Base-by-base conservation (phyloP, 2,113 vertebrate species). In the Scophthalmus maximus region DNA sequence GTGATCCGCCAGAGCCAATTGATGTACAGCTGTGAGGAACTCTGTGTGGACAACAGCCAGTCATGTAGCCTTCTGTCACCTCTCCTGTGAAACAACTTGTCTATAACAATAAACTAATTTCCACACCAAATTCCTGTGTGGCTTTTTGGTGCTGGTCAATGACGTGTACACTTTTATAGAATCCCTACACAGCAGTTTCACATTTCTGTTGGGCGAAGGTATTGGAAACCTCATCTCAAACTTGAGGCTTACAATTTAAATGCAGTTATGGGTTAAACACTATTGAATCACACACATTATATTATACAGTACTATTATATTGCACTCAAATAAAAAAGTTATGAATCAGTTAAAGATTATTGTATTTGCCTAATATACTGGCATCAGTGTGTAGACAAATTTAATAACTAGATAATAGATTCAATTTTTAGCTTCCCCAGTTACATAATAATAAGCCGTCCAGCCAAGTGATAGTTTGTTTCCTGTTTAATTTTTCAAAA, bases 21-120 rank as follows among this genome's bases (percentile, higher is more conserved):
- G 8, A 58, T 17, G 9, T 29, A 36, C 26, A 46, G 4, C 66
- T 73, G 25, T 61, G 14, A 68, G 29, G n/a, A 68, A 55, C 51
- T 20, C 0, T 15, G 34, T 27, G 14, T 58, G 20, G 29, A 70
- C 50, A 3, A 60, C 56, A 79, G 22, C 32, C 27, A 52, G 14
- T 47, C 8, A 62, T 68, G 51, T 64, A 36, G 20, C 61, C 40
- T 46, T 17, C 34, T 64, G 56, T 22, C 52, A 36, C 70, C 60
- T 42, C 55, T 76, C 60, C 18, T 5, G 6, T 52, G 22, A 49
- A 83, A 27, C 63, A 65, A 47, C 12, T 47, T 78, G 55, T 82
- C 67, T 64, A 38, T 68, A 85, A 88, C 86, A 90, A 90, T 89
- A 91, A 91, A 90, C 30, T 56, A 6, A 66, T 84, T 82, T 59